Percentiles rank a stretch among this genome's conserved stretches.
These are phyloP conservation scores for Dreissena rostriformis DNA, from an alignment of 1,140 invertebrate species.

Conservation along the genomic window DNA sequence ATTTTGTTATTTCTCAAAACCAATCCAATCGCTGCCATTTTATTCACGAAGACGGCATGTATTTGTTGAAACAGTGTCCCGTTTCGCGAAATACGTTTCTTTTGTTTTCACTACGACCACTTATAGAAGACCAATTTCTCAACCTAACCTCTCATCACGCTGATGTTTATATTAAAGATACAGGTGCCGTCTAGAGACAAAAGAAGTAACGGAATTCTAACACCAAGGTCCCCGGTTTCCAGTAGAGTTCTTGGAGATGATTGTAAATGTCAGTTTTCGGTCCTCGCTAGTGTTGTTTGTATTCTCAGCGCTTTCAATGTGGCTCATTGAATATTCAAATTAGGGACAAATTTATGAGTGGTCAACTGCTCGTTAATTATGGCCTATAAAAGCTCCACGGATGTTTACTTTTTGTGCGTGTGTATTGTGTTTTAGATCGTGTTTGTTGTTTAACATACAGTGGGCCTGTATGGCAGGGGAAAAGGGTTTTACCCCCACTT, in stretches of 20 bases:
- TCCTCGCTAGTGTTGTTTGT: too few relatives aligned
- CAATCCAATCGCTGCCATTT: too few relatives aligned
- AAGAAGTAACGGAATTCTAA: slow-evolving; percentile 5
- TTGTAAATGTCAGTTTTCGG: slow-evolving; percentile 42
- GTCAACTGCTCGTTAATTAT: slow-evolving; percentile 55
- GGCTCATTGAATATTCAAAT: slow-evolving; percentile 53
- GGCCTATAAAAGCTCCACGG: slow-evolving; percentile 21
- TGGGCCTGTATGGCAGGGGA: not conserved
- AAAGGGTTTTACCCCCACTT: slow-evolving; percentile 8
- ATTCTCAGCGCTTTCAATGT: too few relatives aligned
- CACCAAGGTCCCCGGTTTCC: not conserved
- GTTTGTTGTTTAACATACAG: slow-evolving; percentile 20
- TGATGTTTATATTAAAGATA: not conserved
- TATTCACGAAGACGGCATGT: too few relatives aligned
- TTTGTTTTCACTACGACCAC: too few relatives aligned
- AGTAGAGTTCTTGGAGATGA: slow-evolving; percentile 1
- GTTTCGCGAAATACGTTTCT: too few relatives aligned
- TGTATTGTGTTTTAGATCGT: slow-evolving; percentile 18
- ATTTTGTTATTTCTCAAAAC: too few relatives aligned
- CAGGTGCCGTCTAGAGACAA: not conserved
- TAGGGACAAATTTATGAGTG: slow-evolving; percentile 44
- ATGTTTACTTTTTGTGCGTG: slow-evolving; percentile 12
- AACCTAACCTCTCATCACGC: too few relatives aligned
- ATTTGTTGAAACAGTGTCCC: too few relatives aligned
- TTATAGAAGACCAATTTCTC: too few relatives aligned